Evolutionary conservation across 2,113 vertebrate genomes (phyloP).

Genomic region (Melanerpes aurifrons): DNA sequence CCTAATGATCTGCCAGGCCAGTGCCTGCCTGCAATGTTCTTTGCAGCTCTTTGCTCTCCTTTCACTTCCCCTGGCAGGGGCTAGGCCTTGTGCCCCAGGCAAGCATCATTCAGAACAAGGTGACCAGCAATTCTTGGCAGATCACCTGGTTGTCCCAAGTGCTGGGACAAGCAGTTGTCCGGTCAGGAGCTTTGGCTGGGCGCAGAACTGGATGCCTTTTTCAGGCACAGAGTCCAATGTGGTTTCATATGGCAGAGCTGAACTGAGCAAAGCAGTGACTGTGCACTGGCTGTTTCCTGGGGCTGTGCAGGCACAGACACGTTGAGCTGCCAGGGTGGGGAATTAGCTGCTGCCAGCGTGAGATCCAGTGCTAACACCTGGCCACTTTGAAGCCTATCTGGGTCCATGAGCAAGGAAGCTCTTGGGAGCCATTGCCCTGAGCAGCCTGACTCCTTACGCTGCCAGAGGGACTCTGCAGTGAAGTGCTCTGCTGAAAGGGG

Average conservation of each 20-base stretch:
- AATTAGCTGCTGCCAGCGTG: neutral
- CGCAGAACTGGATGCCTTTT: fast-evolving
- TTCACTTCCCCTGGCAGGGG: neutral
- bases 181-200: neutral
- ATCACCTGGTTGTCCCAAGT: too few species aligned
- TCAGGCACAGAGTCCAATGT: too few species aligned
- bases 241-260: neutral
- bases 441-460: fast-evolving
- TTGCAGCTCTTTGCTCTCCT: neutral
- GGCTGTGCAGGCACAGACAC: neutral
- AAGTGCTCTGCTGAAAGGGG: fast-evolving
- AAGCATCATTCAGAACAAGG: fast-evolving
- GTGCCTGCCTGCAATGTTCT: neutral
- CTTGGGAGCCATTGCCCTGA: neutral
- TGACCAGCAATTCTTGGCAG: neutral
- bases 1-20: neutral
- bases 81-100: fast-evolving
- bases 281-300: fast-evolving
- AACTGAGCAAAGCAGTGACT: neutral
- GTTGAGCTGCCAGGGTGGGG: neutral
- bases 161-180: neutral
- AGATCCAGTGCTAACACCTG: fast-evolving
- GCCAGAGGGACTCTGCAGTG: neutral
- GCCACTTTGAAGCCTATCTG: neutral
- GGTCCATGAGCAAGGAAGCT: fast-evolving